phyloP scores from a whole-genome alignment of 2,113 vertebrate genomes.

The Rhineura floridana region DNA sequence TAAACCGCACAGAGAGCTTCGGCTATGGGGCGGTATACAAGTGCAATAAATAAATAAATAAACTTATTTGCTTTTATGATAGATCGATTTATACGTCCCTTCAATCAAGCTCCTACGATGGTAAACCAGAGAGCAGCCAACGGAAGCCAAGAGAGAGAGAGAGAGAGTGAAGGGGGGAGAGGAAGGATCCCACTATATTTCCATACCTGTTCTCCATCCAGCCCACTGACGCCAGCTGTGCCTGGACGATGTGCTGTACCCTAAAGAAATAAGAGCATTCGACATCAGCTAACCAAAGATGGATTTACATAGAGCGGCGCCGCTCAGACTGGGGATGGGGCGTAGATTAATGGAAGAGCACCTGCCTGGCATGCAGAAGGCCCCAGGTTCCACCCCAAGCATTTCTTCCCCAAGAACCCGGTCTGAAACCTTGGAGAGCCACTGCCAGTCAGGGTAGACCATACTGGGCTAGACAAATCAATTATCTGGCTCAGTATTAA shows the following conservation, averaged over 20 bases:
- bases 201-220: slow-evolving; percentile 73
- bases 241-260: slow-evolving; percentile 46
- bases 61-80: too few species aligned
- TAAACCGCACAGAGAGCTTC: too few species aligned
- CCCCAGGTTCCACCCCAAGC: too few species aligned
- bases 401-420: too few species aligned
- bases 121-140: background rate
- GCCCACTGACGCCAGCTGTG: slow-evolving; percentile 35
- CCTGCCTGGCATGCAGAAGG: too few species aligned
- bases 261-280: slow-evolving; percentile 31
- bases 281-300: fast-evolving
- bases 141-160: background rate
- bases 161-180: background rate
- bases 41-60: too few species aligned
- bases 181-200: fast-evolving
- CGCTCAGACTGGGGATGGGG: background rate
- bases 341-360: too few species aligned
- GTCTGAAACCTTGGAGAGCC: too few species aligned
- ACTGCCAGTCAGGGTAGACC: too few species aligned
- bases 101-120: background rate
- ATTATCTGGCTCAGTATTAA: too few species aligned
- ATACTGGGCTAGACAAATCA: too few species aligned
- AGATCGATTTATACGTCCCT: background rate
- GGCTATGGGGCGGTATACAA: too few species aligned
- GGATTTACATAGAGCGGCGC: background rate